phyloP scores from a whole-genome alignment of 2,797 vertebrate species.

The Cyprinella venusta region DNA sequence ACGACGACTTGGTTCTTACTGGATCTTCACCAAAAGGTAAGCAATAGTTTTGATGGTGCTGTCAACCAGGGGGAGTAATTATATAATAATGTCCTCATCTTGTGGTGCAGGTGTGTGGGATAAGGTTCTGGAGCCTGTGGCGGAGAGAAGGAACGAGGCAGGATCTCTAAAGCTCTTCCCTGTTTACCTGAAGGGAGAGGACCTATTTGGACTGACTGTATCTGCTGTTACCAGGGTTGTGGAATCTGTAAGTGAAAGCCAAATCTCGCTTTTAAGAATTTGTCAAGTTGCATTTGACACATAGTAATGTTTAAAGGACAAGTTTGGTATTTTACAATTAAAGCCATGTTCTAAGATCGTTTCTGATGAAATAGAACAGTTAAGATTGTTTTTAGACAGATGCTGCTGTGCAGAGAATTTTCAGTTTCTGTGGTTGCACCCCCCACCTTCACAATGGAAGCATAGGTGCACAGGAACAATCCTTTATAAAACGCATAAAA shows the following conservation, averaged over 20 bases:
- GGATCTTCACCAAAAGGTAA: slow-evolving; percentile 89
- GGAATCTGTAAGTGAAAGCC: slow-evolving; percentile 85
- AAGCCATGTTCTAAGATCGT: too few species aligned
- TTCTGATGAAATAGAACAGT: too few species aligned
- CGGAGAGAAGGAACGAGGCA: slow-evolving; percentile 80
- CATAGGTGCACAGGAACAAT: too few species aligned
- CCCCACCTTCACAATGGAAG: too few species aligned
- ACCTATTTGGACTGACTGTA: slow-evolving; percentile 92
- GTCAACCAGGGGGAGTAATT: not conserved
- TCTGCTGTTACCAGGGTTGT: slow-evolving; percentile 92
- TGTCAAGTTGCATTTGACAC: not conserved
- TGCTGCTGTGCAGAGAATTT: too few species aligned
- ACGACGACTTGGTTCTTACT: slow-evolving; percentile 87
- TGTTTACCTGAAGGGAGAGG: slow-evolving; percentile 91
- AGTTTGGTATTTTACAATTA: too few species aligned
- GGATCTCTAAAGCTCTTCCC: slow-evolving; percentile 96
- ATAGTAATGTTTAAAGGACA: not conserved
- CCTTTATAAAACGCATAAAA: too few species aligned
- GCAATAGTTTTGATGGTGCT: not conserved
- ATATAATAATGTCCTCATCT: not conserved
- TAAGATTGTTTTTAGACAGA: too few species aligned
- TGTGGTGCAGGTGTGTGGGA: slow-evolving; percentile 89
- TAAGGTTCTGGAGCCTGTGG: slow-evolving; percentile 90
- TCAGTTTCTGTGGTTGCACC: too few species aligned
- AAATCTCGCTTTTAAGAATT: not conserved